Conservation (phyloP, 2,797 vertebrate species). For the Tolypeutes matacus region DNA sequence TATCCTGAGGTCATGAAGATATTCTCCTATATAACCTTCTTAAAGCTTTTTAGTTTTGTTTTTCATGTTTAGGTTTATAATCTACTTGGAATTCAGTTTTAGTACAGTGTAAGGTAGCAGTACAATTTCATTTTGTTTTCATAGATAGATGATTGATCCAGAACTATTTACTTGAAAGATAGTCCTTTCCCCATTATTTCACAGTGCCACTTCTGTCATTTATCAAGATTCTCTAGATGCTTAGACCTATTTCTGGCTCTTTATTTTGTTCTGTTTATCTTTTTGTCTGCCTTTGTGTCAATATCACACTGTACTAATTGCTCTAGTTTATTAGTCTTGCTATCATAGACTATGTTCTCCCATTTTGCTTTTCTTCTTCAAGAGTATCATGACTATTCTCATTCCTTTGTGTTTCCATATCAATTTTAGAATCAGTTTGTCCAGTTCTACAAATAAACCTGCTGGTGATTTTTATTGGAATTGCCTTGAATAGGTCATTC, state of each 20-base stretch:
- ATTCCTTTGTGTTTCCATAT: not conserved
- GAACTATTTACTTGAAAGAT: not conserved
- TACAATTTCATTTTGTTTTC: conserved; percentile 13
- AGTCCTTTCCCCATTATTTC: not conserved
- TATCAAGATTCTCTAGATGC: not conserved
- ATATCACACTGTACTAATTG: not conserved
- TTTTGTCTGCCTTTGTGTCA: not conserved
- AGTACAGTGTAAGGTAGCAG: not conserved
- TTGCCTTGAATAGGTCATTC: not conserved
- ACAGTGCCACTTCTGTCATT: not conserved
- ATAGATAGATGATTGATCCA: not conserved
- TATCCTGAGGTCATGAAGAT: not conserved
- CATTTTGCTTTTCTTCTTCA: not conserved
- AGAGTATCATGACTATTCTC: not conserved
- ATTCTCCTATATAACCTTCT: not conserved
- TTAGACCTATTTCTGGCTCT: not conserved
- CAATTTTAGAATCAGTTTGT: not conserved
- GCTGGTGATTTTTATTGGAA: not conserved
- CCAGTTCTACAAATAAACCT: not conserved
- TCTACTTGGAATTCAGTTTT: not conserved
- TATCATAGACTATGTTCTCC: not conserved
- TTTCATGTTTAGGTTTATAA: conserved; percentile 21
- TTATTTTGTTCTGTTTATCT: conserved; percentile 4
- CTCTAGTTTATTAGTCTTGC: not conserved
- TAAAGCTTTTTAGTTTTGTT: not conserved